Evolutionary conservation across 2,888 invertebrate species (phyloP), one percentile per base, ranked within the genome.

Genomic region (Parapristionchus giblindavisi): DNA sequence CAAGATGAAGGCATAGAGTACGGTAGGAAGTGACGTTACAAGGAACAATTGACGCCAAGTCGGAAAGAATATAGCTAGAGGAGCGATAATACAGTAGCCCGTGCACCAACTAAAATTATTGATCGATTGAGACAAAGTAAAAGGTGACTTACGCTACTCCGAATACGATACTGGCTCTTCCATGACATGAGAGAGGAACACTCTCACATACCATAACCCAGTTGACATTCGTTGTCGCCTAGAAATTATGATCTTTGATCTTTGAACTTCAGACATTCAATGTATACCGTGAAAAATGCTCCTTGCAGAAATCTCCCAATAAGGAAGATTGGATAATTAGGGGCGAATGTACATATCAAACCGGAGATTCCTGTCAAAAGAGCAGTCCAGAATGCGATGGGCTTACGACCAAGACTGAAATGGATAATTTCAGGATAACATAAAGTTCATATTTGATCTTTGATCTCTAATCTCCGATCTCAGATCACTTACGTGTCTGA

Each of bases 41-140:
- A 77, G 36, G 43, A 81, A 73, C 51, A 82, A 40, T 27, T 56
- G 56, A 17, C 82, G 60, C 82, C 82, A 82, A 40, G 78, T 68
- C 29, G 72, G 65, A 11, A 81, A 43, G 40, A 61, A 73, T 70
- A 78, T 79, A 43, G 82, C 77, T 8, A 82, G 21, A 11, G 81
- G 79, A 0, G 82, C 77, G 48, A 81, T 68, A 17, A 77, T 58
- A 68, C 77, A 77, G 75, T 82, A 82, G 11, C 82, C 82, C 24
- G 76, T 54, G 17, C 83, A 81, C 82, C 82, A 72, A 58, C 72
- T 72, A 60, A 14, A 8, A 54, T 24, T n/a, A 52, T 32, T n/a
- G n/a, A n/a, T n/a, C n/a, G n/a, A n/a, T n/a, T n/a, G n/a, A n/a
- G n/a, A n/a, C n/a, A 54, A 1, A 36, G 48, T 32, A 24, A n/a